A percentile compares a stretch with the other conserved stretches of the same genome.
Conservation (phyloP, 2,888 invertebrate genomes). For the Machimus rusticus region DNA sequence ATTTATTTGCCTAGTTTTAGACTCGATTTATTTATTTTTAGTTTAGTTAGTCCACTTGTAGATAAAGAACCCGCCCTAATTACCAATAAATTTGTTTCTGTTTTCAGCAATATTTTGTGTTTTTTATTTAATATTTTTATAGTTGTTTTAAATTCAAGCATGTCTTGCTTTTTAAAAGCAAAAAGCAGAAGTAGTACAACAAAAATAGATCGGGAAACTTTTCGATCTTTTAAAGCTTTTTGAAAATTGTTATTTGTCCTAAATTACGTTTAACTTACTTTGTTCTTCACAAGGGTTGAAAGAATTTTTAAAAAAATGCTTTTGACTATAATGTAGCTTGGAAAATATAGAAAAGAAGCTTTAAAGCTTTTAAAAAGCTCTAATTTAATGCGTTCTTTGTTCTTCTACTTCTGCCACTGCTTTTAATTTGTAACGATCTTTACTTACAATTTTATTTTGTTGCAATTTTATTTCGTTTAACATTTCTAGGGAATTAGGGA, state of each 20-base stretch:
- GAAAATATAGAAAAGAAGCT: not conserved
- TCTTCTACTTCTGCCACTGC: not conserved
- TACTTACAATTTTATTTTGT: not conserved
- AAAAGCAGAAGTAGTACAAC: not conserved
- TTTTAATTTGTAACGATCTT: not conserved
- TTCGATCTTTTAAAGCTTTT: not conserved
- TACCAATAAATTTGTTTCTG: not conserved
- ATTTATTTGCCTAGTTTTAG: constrained; percentile 3
- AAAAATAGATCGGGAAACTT: not conserved
- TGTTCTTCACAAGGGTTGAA: no score
- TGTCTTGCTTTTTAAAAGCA: not conserved
- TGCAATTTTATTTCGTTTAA: not conserved
- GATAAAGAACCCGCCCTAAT: not conserved
- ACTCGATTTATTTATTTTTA: not conserved
- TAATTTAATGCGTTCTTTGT: not conserved
- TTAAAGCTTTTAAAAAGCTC: not conserved
- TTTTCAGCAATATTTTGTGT: constrained; percentile 1
- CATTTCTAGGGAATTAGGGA: not conserved
- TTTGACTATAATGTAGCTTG: no score
- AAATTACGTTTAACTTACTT: no score
- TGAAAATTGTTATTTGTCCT: no score
- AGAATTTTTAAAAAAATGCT: no score
- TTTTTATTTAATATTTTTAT: not conserved
- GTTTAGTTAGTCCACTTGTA: constrained; percentile 6
- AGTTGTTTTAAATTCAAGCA: not conserved